Base-by-base conservation (phyloP, 2,888 invertebrate genomes). In the Cantharis rufa region DNA sequence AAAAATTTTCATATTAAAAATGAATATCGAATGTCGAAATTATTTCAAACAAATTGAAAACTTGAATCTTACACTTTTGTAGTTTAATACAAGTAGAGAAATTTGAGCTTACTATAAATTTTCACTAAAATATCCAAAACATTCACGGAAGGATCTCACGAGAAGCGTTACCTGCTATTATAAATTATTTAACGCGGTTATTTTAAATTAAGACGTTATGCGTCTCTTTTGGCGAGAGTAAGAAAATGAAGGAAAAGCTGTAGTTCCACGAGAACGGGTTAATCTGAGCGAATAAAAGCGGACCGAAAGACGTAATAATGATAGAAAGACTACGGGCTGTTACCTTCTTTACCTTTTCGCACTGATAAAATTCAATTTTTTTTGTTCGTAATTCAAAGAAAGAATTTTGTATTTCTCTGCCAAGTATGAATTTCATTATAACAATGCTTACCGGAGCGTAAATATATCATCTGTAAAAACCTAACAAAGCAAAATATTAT, bases 161-260 rank as follows among this genome's bases (percentile, higher is more conserved):
- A 80, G 74, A 80, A 79, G 80, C 81, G 82, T 80, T 82, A 83
- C 82, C 83, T 82, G 82, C 82, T 78, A 81, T 83, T 82, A 84
- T 84, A 84, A 84, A 84, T 84, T 83, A 83, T 83, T 83, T 84
- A 84, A 80, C 78, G 82, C 82, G 82, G 84, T 83, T 83, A 82
- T 82, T 84, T 81, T 80, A 83, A 84, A 84, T 83, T 84, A 84
- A 81, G 82, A 81, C 81, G 80, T 83, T 82, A 81, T 79, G 81
- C 81, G 81, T 81, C 79, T 77, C 75, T 78, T 68, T 63, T 69
- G 72, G 70, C 72, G 74, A 64, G 75, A 75, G 70, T 61, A 75
- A 66, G 74, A 71, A 80, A 76, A 62, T 71, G 72, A 11, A 72
- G 63, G 69, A 48, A 75, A 71, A 66, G 71, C 66, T 61, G 24